phyloP scores from a whole-genome alignment of 1,140 invertebrate species.

The Polypedilum pembai region DNA sequence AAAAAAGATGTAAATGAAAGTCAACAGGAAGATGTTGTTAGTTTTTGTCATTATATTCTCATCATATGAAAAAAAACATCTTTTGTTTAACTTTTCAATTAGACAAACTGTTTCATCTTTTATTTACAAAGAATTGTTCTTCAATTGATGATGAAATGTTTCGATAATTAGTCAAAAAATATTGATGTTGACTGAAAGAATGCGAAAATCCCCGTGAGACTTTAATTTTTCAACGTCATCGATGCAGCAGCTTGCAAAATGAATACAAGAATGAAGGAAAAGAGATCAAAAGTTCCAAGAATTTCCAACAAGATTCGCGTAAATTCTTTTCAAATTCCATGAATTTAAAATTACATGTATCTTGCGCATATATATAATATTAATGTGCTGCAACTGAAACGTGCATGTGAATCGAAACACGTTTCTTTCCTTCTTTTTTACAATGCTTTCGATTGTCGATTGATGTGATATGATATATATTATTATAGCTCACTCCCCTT shows the following conservation, averaged over 20 bases:
- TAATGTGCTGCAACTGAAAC: not conserved
- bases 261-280: not conserved
- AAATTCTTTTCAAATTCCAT: slow-evolving; percentile 26
- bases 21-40: not conserved
- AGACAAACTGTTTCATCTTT: not conserved
- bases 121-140: too few relatives aligned
- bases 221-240: not conserved
- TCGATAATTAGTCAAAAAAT: too few relatives aligned
- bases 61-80: not conserved
- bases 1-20: not conserved
- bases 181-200: too few relatives aligned
- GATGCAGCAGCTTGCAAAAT: not conserved
- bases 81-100: not conserved
- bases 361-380: not conserved
- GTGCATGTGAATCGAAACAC: slow-evolving; percentile 10
- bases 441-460: slow-evolving; percentile 2
- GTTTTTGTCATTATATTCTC: slow-evolving; percentile 24
- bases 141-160: too few relatives aligned
- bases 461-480: not conserved
- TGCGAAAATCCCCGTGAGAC: too few relatives aligned
- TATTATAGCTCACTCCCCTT: not conserved
- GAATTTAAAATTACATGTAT: slow-evolving; percentile 25
- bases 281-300: not conserved
- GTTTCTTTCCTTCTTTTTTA: not conserved
- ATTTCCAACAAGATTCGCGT: slow-evolving; percentile 18